Percentiles rank a stretch among this genome's conserved stretches.
These are phyloP conservation scores for Rhynchonema sp. DNA, from an alignment of 2,888 invertebrate species.

Conservation along the genomic window DNA sequence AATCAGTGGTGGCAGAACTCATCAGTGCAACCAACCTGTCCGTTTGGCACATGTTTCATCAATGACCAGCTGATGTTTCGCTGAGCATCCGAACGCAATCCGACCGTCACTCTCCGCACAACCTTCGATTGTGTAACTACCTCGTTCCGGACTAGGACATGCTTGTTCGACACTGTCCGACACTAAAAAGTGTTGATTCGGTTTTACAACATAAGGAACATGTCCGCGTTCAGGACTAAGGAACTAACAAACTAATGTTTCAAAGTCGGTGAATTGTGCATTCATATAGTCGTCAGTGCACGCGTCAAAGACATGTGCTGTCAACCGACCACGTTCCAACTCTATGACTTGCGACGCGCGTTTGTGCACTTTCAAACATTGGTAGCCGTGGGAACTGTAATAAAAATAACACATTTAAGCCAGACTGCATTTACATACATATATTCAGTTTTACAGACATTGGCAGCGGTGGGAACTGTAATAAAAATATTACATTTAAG, in stretches of 20 bases:
- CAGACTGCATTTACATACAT: too few relatives aligned
- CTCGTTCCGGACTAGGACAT: neutral
- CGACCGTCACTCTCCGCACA: neutral
- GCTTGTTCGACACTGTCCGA: neutral
- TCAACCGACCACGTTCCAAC: neutral
- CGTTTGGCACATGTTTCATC: neutral
- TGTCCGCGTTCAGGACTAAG: neutral
- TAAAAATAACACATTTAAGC: too few relatives aligned
- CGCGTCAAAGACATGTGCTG: neutral
- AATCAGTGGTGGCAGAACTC: too few relatives aligned
- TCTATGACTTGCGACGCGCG: neutral
- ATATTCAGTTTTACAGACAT: too few relatives aligned
- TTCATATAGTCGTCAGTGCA: neutral
- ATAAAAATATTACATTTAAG: too few relatives aligned
- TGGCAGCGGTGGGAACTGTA: too few relatives aligned
- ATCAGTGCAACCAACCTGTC: neutral
- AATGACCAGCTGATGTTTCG: neutral
- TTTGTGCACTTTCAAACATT: neutral
- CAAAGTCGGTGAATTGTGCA: neutral
- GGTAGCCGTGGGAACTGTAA: neutral
- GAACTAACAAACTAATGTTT: neutral
- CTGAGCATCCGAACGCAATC: neutral
- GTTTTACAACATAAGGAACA: neutral
- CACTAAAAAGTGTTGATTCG: neutral
- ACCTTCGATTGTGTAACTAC: neutral